A percentile compares a stretch with the other conserved stretches of the same genome.
phyloP scores from a whole-genome alignment of 2,113 vertebrate species.

The Mohoua ochrocephala region DNA sequence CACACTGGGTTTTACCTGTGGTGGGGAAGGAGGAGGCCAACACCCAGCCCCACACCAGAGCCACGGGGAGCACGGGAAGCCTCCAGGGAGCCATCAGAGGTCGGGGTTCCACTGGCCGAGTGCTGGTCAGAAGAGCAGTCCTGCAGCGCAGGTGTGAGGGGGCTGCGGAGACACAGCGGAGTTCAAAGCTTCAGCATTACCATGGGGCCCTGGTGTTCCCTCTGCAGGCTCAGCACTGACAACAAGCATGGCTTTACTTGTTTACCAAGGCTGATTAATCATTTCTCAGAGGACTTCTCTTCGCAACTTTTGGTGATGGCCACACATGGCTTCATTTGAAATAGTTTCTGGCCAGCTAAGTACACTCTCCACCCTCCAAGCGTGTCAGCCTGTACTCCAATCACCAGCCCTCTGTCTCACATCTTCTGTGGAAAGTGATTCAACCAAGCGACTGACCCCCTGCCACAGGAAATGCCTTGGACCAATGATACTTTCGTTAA shows the following conservation, averaged over 20 bases:
- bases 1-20: constrained; percentile 25
- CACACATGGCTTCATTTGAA: neutral
- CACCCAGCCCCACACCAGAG: neutral
- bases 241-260: rapidly evolving
- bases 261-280: neutral
- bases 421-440: neutral
- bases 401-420: rapidly evolving
- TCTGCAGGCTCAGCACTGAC: neutral
- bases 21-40: neutral
- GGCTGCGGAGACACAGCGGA: neutral
- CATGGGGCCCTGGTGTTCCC: neutral
- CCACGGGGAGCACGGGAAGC: neutral
- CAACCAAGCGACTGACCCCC: neutral
- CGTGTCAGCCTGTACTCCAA: neutral
- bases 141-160: rapidly evolving
- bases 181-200: neutral
- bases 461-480: neutral
- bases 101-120: rapidly evolving
- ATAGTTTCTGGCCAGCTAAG: neutral
- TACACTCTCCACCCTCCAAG: neutral
- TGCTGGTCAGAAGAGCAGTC: rapidly evolving
- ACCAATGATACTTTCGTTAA: neutral
- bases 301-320: neutral
- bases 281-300: neutral
- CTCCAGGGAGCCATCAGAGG: neutral